A percentile compares a stretch with the other conserved stretches of the same genome.
phyloP scores from a whole-genome alignment of 2,113 vertebrate species.

The Planiliza haematocheilus region DNA sequence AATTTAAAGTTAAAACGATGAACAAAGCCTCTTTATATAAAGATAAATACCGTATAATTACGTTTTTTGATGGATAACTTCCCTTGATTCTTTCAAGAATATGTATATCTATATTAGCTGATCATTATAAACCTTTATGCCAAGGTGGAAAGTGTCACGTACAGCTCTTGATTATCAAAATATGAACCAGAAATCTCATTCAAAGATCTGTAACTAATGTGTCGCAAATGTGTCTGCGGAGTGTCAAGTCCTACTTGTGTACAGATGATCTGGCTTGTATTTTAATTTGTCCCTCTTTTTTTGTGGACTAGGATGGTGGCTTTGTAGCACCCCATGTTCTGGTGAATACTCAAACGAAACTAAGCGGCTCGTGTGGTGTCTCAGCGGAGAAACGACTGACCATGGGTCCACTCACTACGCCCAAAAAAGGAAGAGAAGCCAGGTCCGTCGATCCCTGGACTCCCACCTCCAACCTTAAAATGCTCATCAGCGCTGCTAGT shows the following conservation, averaged over 20 bases:
- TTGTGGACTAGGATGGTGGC: constrained; percentile 80
- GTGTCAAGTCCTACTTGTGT: background rate
- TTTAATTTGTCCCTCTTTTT: background rate
- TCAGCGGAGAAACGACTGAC: constrained; percentile 71
- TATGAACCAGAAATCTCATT: constrained; percentile 31
- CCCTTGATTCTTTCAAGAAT: no score
- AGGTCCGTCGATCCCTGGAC: constrained; percentile 92
- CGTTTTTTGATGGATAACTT: no score
- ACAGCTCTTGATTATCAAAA: constrained; percentile 33
- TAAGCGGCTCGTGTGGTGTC: constrained; percentile 54
- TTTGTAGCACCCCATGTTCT: constrained; percentile 77
- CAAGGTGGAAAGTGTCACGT: constrained; percentile 68
- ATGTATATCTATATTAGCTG: background rate
- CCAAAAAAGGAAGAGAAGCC: constrained; percentile 87
- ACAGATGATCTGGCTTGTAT: background rate
- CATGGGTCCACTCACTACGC: constrained; percentile 88
- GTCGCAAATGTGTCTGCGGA: background rate
- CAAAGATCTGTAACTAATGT: constrained; percentile 44
- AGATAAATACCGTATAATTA: no score
- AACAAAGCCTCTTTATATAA: no score
- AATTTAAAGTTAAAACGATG: no score
- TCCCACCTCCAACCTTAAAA: constrained; percentile 95
- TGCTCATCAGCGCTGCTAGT: constrained; percentile 95
- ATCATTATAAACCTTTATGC: background rate
- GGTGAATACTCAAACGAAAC: constrained; percentile 81